Evolutionary conservation across 1,140 invertebrate species (phyloP).

Genomic region (Trichoplusia ni): DNA sequence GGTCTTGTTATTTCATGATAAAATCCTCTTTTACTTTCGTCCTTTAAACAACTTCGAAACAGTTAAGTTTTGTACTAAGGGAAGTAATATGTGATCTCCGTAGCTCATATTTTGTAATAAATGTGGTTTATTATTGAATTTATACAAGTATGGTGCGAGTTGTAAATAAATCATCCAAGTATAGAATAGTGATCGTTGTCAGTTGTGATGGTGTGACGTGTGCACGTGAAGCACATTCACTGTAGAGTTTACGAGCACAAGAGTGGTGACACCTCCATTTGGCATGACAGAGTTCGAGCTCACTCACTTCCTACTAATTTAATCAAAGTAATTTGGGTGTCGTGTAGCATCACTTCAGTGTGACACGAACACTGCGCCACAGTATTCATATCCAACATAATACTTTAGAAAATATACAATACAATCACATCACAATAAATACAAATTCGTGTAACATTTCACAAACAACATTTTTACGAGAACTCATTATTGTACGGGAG

Average conservation of each 20-base stretch:
- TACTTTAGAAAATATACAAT: no score
- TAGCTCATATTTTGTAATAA: slow-evolving; percentile 16
- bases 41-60: slow-evolving; percentile 13
- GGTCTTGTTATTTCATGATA: slow-evolving; percentile 5
- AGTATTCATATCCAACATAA: no score
- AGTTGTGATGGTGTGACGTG: slow-evolving; percentile 33
- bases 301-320: no score
- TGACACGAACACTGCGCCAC: no score
- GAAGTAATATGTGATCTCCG: slow-evolving; percentile 20
- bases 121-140: slow-evolving; percentile 14
- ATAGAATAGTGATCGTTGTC: slow-evolving; percentile 35
- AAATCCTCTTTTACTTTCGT: slow-evolving; percentile 7
- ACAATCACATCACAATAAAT: neutral
- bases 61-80: neutral
- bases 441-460: slow-evolving; percentile 4
- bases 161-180: slow-evolving; percentile 11
- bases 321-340: no score
- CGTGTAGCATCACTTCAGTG: no score
- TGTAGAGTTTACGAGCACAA: slow-evolving; percentile 17
- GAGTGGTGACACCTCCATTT: slow-evolving; percentile 4
- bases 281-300: neutral
- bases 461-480: slow-evolving; percentile 6
- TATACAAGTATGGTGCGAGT: slow-evolving; percentile 8
- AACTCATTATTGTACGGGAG: slow-evolving; percentile 1
- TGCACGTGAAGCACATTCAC: neutral